A percentile compares a stretch with the other conserved stretches of the same genome.
Evolutionary conservation across 2,113 vertebrate genomes (phyloP).

Genomic region (Cricetomys ansorgei): DNA sequence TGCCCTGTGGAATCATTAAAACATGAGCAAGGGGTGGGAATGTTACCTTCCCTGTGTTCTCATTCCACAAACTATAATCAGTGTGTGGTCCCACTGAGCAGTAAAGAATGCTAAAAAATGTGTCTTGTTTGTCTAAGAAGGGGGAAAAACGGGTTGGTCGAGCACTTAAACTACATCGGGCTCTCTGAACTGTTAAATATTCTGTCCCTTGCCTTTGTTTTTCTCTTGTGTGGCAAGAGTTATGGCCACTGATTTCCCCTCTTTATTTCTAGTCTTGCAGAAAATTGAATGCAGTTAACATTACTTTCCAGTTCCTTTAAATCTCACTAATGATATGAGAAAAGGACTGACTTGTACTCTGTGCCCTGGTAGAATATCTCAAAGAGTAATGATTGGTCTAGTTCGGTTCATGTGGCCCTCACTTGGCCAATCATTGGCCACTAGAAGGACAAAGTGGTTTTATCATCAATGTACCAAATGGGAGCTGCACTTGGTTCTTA

Average conservation of each 20-base stretch:
- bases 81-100: neutral
- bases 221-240: neutral
- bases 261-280: constrained; percentile 1
- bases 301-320: constrained; percentile 16
- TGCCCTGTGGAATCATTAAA: neutral
- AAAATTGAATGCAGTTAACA: constrained; percentile 10
- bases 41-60: neutral
- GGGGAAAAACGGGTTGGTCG: neutral
- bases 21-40: neutral
- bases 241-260: neutral
- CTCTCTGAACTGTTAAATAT: neutral
- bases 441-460: neutral
- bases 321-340: neutral
- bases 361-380: neutral
- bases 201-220: constrained; percentile 15
- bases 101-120: constrained; percentile 36
- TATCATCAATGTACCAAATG: neutral
- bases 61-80: neutral
- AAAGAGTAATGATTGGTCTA: neutral
- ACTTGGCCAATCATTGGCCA: neutral
- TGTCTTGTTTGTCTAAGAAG: neutral
- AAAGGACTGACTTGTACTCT: neutral
- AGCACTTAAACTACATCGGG: neutral
- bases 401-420: constrained; percentile 22
- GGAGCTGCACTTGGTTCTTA: neutral